A percentile compares a stretch with the other conserved stretches of the same genome.
Evolutionary conservation across 2,888 invertebrate genomes (phyloP).

Genomic region (Chrysina gloriosa): DNA sequence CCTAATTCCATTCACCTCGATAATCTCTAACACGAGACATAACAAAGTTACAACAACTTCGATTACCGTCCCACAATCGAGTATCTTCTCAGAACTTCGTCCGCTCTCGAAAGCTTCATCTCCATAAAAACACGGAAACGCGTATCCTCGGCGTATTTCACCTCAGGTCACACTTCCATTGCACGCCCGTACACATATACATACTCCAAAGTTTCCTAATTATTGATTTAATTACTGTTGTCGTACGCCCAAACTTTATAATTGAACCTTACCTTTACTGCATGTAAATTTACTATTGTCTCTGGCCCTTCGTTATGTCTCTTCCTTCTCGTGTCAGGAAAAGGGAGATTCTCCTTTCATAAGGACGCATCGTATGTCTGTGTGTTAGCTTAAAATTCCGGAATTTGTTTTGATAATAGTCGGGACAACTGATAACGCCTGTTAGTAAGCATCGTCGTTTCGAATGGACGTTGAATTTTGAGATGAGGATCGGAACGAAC

Average conservation of each 20-base stretch:
- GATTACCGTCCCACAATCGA: not conserved
- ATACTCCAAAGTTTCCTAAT: constrained; percentile 46
- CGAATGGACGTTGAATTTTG: too few species aligned
- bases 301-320: not conserved
- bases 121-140: constrained; percentile 1
- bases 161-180: constrained; percentile 39
- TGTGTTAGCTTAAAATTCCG: too few species aligned
- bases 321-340: not conserved
- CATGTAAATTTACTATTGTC: constrained; percentile 27
- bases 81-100: constrained; percentile 1
- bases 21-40: constrained; percentile 8
- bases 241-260: constrained; percentile 46
- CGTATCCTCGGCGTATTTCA: constrained; percentile 46
- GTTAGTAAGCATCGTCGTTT: too few species aligned
- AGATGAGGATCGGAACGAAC: too few species aligned
- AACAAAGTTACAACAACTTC: not conserved
- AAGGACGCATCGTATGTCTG: too few species aligned
- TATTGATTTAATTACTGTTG: constrained; percentile 49
- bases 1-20: not conserved
- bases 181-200: constrained; percentile 34
- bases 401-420: too few species aligned
- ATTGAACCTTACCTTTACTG: constrained; percentile 46
- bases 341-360: too few species aligned
- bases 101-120: not conserved
- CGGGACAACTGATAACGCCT: too few species aligned